phyloP scores from a whole-genome alignment of 1,140 invertebrate species.

The Drosophila albomicans region DNA sequence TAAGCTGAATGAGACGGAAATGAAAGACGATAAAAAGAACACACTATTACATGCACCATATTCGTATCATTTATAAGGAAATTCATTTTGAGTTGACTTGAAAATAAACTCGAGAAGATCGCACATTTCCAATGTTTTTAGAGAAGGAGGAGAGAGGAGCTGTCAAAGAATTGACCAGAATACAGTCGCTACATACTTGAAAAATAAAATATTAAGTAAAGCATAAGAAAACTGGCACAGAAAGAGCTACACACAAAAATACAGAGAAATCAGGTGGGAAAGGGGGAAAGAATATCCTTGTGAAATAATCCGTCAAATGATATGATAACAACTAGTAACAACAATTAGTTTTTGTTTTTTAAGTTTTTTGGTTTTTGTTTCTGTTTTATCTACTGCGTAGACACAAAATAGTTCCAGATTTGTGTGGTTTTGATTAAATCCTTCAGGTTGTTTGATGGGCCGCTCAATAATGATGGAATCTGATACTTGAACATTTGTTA shows the following conservation, averaged over 20 bases:
- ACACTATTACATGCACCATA: constrained; percentile 42
- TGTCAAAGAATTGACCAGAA: constrained; percentile 14
- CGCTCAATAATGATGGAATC: constrained; percentile 85
- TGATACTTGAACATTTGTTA: constrained; percentile 66
- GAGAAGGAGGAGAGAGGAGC: constrained; percentile 7
- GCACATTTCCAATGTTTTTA: constrained; percentile 19
- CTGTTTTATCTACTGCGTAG: constrained; percentile 68
- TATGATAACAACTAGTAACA: constrained; percentile 77
- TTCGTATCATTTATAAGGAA: constrained; percentile 8
- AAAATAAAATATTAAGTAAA: constrained; percentile 24
- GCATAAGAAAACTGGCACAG: constrained; percentile 31
- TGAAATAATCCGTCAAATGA: constrained; percentile 51
- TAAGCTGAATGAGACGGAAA: constrained; percentile 20
- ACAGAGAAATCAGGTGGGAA: constrained; percentile 53
- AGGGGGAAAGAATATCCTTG: constrained; percentile 23
- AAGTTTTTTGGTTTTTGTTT: constrained; percentile 36
- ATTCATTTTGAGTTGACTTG: neutral
- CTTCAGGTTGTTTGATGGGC: constrained; percentile 80
- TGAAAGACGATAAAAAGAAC: constrained; percentile 17
- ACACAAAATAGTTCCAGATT: constrained; percentile 61
- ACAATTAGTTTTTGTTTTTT: constrained; percentile 59
- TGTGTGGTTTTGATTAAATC: constrained; percentile 45
- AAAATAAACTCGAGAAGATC: constrained; percentile 18
- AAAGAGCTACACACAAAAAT: constrained; percentile 65
- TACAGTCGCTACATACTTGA: constrained; percentile 30